Evolutionary conservation across 2,888 invertebrate species (phyloP), one percentile per base, ranked within the genome.

Genomic region (Onchidella celtica): DNA sequence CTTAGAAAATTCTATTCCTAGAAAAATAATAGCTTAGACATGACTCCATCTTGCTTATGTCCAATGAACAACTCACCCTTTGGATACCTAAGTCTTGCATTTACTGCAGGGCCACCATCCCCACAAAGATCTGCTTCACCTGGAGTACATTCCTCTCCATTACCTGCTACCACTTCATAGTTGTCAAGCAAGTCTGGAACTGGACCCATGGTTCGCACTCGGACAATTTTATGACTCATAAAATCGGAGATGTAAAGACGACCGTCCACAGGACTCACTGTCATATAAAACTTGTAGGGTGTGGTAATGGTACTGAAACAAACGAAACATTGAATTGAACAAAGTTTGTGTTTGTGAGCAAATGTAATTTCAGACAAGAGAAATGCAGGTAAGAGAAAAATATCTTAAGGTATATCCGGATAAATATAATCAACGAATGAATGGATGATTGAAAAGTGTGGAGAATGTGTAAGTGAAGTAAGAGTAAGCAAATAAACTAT

Each of bases 201-300:
- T 9, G 92, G 89, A 24, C 92, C 93, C 92, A 92, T 92, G n/a
- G 92, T 92, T 82, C 91, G 91, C n/a, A 93, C 91, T 27, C 90
- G 87, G 72, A 92, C 89, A 61, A 93, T 89, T 75, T 89, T 87
- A 73, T 90, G 86, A 59, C 87, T 89, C 89, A 91, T 98, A 47
- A 98, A 97, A 93, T 99, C 97, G 66, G 99, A 98, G 89, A 99
- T 97, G 94, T 98, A 99, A 75, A 99, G 95, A 91, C 97, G 96
- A 11, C 98, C 98, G 93, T 99, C 98, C 40, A 98, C 97, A 36
- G 99, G 99, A 74, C 98, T 98, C 73, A 99, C 97, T 80, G 98
- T 97, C 92, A 99, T 95, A 94, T 98, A 98, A 92, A 99, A 99
- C 92, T 98, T 97, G 94, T 99, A 98, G 38, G 98, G 97, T 14